Evolutionary conservation across 2,888 invertebrate species (phyloP).

Genomic region (Ernsta delagoae): DNA sequence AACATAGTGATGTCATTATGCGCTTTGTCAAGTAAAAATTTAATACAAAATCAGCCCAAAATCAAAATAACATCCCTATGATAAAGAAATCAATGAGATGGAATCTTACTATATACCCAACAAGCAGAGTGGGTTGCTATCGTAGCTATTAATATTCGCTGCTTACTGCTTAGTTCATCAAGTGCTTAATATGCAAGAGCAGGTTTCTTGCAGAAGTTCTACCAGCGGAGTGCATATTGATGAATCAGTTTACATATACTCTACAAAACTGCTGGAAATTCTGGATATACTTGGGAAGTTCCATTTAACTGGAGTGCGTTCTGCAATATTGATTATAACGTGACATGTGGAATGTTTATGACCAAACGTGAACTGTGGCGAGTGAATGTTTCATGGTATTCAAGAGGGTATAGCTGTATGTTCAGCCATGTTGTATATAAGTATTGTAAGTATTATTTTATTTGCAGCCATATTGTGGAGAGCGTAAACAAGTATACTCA

Average conservation of each 20-base stretch:
- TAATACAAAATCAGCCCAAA: too few species aligned
- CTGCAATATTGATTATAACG: conserved; percentile 4
- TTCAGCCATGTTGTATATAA: too few species aligned
- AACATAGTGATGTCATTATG: too few species aligned
- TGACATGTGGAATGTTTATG: background rate
- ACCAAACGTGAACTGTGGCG: background rate
- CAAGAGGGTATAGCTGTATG: too few species aligned
- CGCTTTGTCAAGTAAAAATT: too few species aligned
- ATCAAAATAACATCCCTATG: too few species aligned
- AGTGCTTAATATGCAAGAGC: conserved; percentile 9
- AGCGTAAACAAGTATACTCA: too few species aligned
- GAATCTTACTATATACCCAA: too few species aligned
- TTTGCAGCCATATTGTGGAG: too few species aligned
- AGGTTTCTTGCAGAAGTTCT: conserved; percentile 1
- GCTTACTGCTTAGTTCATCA: conserved; percentile 4
- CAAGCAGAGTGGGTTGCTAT: too few species aligned
- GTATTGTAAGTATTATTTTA: too few species aligned
- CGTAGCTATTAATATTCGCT: background rate
- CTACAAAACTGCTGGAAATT: background rate
- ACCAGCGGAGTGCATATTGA: conserved; percentile 7
- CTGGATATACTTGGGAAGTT: conserved; percentile 4
- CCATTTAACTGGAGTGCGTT: background rate
- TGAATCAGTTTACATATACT: conserved; percentile 37
- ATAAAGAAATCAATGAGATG: too few species aligned
- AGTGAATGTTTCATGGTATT: background rate